A percentile compares a stretch with the other conserved stretches of the same genome.
These are phyloP conservation scores for Drosophila paulistorum DNA, from an alignment of 1,140 invertebrate species.

Conservation along the genomic window DNA sequence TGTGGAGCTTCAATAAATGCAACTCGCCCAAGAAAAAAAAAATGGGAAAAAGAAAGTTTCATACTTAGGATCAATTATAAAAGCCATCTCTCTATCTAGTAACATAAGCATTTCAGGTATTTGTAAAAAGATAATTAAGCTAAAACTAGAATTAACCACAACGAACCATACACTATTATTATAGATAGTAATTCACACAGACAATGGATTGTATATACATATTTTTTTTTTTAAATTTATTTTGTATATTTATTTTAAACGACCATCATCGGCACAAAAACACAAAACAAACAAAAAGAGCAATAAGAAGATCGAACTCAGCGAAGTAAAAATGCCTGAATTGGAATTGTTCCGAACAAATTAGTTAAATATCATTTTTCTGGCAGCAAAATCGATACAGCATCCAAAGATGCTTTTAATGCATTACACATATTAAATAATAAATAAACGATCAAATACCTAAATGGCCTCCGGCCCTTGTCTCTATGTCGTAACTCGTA, in stretches of 20 bases:
- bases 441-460: neutral
- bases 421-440: neutral
- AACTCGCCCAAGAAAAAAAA: neutral
- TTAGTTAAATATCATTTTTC: neutral
- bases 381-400: neutral
- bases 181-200: neutral
- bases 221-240: neutral
- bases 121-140: neutral
- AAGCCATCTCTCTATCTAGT: conserved; percentile 2
- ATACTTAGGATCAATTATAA: conserved; percentile 9
- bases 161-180: neutral
- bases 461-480: neutral
- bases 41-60: neutral
- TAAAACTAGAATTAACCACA: neutral
- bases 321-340: conserved; percentile 1
- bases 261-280: neutral
- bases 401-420: conserved; percentile 1
- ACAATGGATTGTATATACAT: neutral
- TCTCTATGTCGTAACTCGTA: neutral
- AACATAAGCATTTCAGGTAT: neutral
- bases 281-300: neutral
- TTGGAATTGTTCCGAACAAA: conserved; percentile 1
- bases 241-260: neutral
- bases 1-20: conserved; percentile 50
- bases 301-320: conserved; percentile 4